Conservation (phyloP, 92 coral and sea anemone species). For the Pocillopora meandrina region DNA sequence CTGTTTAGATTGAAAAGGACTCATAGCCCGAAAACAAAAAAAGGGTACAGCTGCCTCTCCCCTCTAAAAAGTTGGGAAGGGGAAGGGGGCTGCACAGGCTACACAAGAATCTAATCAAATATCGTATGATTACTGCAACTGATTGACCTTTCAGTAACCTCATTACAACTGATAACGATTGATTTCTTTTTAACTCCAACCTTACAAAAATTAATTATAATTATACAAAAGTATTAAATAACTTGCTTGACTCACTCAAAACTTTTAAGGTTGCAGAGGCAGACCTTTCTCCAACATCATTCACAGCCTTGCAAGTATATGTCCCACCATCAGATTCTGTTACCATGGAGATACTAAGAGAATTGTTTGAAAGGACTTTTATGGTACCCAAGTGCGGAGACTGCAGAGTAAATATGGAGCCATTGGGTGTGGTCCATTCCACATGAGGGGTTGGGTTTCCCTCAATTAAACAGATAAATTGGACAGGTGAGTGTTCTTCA, state of each 20-base stretch:
- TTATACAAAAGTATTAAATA: not conserved
- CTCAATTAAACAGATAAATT: constrained; percentile 52
- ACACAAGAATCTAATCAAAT: no score
- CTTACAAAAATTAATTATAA: not conserved
- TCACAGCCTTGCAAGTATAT: constrained; percentile 80
- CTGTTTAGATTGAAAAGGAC: no score
- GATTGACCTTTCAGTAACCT: no score
- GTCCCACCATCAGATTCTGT: constrained; percentile 66
- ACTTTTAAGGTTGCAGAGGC: constrained; percentile 64
- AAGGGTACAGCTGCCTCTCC: no score
- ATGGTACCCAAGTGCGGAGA: constrained; percentile 40
- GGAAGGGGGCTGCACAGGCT: no score
- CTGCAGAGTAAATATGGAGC: constrained; percentile 41
- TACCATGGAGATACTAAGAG: constrained; percentile 64
- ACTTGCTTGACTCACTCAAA: constrained; percentile 58
- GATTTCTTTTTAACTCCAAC: not conserved
- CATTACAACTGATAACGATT: no score
- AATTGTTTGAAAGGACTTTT: constrained; percentile 76
- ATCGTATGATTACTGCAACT: no score
- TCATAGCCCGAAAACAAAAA: no score
- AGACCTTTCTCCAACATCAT: constrained; percentile 64
- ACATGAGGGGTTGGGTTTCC: constrained; percentile 69
- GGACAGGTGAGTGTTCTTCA: constrained; percentile 48
- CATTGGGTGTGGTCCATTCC: constrained; percentile 77
- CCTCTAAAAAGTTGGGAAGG: no score